Percentiles rank a stretch among this genome's conserved stretches.
phyloP scores from a whole-genome alignment of 2,888 invertebrate species.

The Sarcophaga carnaria region DNA sequence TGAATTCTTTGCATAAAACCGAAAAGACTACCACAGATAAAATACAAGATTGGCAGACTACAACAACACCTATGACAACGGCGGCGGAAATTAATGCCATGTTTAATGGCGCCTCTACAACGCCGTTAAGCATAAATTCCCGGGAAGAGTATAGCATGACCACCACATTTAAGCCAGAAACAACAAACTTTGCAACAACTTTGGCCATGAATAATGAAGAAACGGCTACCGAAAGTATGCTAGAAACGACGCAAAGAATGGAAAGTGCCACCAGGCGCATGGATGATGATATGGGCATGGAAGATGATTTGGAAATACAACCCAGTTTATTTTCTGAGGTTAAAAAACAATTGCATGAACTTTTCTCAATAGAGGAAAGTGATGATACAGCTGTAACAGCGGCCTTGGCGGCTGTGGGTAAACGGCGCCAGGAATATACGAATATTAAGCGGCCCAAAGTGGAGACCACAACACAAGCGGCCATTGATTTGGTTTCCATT shows the following conservation, averaged over 20 bases:
- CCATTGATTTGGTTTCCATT: constrained; percentile 68
- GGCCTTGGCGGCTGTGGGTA: constrained; percentile 74
- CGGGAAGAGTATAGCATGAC: constrained; percentile 72
- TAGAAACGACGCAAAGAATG: constrained; percentile 64
- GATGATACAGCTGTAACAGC: constrained; percentile 76
- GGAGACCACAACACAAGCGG: constrained; percentile 72
- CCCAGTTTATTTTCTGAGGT: constrained; percentile 81
- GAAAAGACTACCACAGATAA: constrained; percentile 72
- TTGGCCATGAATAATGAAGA: constrained; percentile 64
- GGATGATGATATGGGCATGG: constrained; percentile 73
- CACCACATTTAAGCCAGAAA: constrained; percentile 70
- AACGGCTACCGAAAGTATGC: constrained; percentile 51
- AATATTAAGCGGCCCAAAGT: constrained; percentile 78
- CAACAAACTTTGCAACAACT: constrained; percentile 71
- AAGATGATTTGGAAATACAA: constrained; percentile 79
- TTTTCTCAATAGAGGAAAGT: constrained; percentile 78
- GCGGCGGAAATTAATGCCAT: constrained; percentile 64
- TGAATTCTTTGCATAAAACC: constrained; percentile 78
- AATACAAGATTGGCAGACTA: constrained; percentile 74
- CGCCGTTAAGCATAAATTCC: constrained; percentile 74
- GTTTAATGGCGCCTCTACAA: constrained; percentile 65
- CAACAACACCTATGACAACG: constrained; percentile 71
- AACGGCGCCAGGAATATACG: constrained; percentile 80
- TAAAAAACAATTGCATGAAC: constrained; percentile 79
- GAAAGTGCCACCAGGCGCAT: constrained; percentile 78